Base-by-base conservation (phyloP, 1,140 invertebrate species). In the Scylla paramamosain region DNA sequence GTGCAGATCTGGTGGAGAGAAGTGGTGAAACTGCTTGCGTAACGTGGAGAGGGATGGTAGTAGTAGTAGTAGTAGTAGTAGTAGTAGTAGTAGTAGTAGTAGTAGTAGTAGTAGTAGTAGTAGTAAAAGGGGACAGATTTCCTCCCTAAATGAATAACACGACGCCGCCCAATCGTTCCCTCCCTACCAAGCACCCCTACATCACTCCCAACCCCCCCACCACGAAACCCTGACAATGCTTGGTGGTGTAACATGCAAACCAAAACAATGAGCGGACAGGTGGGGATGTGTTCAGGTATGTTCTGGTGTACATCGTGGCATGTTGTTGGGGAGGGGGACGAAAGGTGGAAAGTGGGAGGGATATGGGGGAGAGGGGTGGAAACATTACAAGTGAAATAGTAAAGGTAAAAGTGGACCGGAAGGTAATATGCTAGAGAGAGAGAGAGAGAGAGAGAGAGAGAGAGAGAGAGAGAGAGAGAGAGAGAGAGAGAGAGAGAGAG, bases 61-160 rank as follows among this genome's bases (percentile, higher is more conserved):
- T 77, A 77, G 67, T 77, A n/a, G 67, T 77, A n/a, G 67, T 77
- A n/a, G 67, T 77, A n/a, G 67, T 77, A 77, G 67, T n/a, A n/a
- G 67, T 77, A n/a, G n/a, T 77, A 77, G 67, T 77, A 77, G 67
- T 77, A n/a, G 67, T 77, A n/a, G 10, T 67, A 25, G 59, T 67
- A 67, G 59, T 20, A 25, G 59, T 67, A 67, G 59, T 20, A 67
- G 59, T 67, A 67, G 59, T 67, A 25, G 59, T 67, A 67, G 59
- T 67, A 67, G 59, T 67, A 20, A 20, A 77, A 77, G 1, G 12
- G 52, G 52, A 59, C 10, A 12, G 12, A 59, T 39, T 39, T 59
- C 52, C 52, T 20, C 52, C 16, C 16, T 59, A 3, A 59, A 59
- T 59, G 52, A 59, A 12, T 59, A n/a, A 25, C 20, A n/a, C 25